These are phyloP conservation scores for Larimichthys crocea DNA, from an alignment of 2,113 vertebrate species.

Conservation along the genomic window DNA sequence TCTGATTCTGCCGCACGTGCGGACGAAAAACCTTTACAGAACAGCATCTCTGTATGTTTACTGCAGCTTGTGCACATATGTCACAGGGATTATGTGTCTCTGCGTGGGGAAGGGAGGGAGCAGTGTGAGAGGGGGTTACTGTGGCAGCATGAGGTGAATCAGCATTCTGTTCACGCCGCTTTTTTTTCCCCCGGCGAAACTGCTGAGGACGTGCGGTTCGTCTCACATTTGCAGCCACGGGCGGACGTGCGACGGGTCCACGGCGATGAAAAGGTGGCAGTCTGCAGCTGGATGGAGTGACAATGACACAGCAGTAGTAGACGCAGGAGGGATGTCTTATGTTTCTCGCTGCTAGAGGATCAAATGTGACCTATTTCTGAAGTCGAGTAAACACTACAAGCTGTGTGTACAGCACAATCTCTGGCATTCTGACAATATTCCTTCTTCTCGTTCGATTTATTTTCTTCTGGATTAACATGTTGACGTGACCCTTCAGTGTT, in stretches of 20 bases:
- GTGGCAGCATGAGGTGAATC: conserved; percentile 76
- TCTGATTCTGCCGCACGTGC: background rate
- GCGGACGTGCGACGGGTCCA: background rate
- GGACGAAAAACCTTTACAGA: conserved; percentile 7
- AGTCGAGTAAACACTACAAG: background rate
- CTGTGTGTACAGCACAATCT: background rate
- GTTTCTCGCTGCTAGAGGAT: background rate
- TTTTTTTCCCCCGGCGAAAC: conserved; percentile 46
- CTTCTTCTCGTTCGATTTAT: background rate
- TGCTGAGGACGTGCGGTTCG: conserved; percentile 32
- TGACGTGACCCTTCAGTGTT: background rate
- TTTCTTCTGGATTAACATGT: background rate
- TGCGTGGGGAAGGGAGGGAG: background rate
- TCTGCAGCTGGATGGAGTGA: conserved; percentile 2
- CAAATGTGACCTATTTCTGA: conserved; percentile 15
- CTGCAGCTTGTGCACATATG: conserved; percentile 55
- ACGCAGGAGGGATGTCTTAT: conserved; percentile 2
- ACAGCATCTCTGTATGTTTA: conserved; percentile 33
- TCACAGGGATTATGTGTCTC: conserved; percentile 52
- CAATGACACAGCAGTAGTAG: conserved; percentile 11
- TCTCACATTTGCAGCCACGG: conserved; percentile 9
- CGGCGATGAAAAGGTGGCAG: background rate
- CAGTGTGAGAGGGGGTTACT: conserved; percentile 14
- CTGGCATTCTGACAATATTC: background rate
- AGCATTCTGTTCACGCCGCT: conserved; percentile 72